Conservation (phyloP, 2,888 invertebrate genomes). For the Harmothoe impar region DNA sequence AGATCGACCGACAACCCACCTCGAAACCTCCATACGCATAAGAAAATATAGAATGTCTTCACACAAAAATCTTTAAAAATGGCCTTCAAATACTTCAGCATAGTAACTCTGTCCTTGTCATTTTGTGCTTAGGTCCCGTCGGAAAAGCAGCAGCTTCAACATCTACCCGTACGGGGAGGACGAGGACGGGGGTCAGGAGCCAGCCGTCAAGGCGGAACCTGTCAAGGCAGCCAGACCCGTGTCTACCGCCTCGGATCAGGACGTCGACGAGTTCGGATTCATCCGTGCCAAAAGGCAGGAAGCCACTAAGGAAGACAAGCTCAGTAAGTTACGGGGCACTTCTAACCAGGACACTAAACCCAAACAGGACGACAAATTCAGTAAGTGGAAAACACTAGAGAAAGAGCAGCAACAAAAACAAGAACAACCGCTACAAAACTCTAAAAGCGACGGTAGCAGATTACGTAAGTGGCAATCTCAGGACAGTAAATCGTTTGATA, state of each 20-base stretch:
- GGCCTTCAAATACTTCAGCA: no score
- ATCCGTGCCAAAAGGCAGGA: neutral
- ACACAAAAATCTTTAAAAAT: no score
- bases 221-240: neutral
- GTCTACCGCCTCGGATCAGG: neutral
- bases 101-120: neutral
- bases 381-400: slow-evolving; percentile 48
- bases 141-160: slow-evolving; percentile 63
- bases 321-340: neutral
- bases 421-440: neutral
- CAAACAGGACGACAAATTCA: slow-evolving; percentile 31
- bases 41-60: no score
- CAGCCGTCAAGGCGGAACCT: neutral
- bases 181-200: slow-evolving; percentile 2
- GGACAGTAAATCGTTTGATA: neutral
- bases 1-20: no score
- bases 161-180: slow-evolving; percentile 68
- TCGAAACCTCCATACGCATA: no score
- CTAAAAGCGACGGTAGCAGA: neutral
- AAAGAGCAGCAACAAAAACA: neutral
- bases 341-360: slow-evolving; percentile 17
- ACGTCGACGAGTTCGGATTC: slow-evolving; percentile 52
- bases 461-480: slow-evolving; percentile 13
- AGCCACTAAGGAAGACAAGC: slow-evolving; percentile 33
- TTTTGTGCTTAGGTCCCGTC: slow-evolving; percentile 56